Base-by-base conservation (phyloP, 1,140 invertebrate genomes). In the Nymphalis io region DNA sequence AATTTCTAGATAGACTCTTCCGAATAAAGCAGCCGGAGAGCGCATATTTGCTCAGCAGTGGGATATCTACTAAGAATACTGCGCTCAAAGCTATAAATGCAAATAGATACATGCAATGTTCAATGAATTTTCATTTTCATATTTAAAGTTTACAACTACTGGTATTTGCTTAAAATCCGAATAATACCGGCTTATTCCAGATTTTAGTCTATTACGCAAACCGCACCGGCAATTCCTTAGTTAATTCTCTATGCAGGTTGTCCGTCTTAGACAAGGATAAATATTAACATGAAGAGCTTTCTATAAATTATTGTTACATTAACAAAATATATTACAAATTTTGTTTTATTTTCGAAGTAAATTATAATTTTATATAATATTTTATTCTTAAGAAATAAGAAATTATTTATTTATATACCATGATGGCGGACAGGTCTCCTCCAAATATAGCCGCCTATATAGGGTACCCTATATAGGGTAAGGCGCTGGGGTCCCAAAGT, bases 181-280 rank as follows among this genome's bases (percentile, higher is more conserved):
- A 59, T 60, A n/a, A 62, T 55, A 60, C 68, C 61, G 60, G 68
- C 55, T 70, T 65, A 70, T 70, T 70, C 70, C 61, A 68, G 58
- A 68, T 72, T 68, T 74, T 68, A 70, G 75, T 63, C 51, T 66
- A 40, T 73, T 70, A 79, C 74, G 66, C 73, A 42, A 64, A 64
- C 68, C 68, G 71, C 72, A 68, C 65, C 69, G 73, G 68, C 76
- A 79, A 83, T 83, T 85, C 81, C 82, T 81, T 67, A 62, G 69
- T 72, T 81, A 83, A 84, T 84, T 79, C 73, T 70, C 71, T 78
- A 78, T 76, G 75, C 78, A 79, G 75, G 75, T 72, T 76, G 79
- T 80, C 73, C 73, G 59, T 77, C 72, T 77, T 75, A 18, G 66
- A 66, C 73, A 71, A 15, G 48, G 75, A 81, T 74, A 40, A 69